phyloP scores from a whole-genome alignment of 2,113 vertebrate genomes.

The Acrocephalus kingi region DNA sequence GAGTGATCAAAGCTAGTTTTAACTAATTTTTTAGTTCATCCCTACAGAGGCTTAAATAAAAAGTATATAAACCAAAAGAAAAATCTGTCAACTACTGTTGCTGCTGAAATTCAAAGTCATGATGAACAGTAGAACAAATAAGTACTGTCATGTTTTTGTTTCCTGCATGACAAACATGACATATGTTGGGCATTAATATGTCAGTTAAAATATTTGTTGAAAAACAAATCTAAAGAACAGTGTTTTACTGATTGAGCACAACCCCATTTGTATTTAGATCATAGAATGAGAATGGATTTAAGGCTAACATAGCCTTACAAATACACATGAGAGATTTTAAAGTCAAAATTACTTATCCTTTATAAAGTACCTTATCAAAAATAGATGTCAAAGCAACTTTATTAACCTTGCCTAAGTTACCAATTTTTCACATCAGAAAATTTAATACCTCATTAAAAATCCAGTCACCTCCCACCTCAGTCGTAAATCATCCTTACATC shows the following conservation, averaged over 20 bases:
- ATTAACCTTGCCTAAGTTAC: not conserved
- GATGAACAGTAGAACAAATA: not conserved
- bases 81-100: not conserved
- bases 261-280: not conserved
- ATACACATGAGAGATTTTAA: not conserved
- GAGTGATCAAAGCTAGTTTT: not conserved
- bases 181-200: not conserved
- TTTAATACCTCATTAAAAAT: not conserved
- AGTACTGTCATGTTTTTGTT: not conserved
- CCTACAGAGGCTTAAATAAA: not conserved
- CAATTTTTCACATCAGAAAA: not conserved
- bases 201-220: constrained; percentile 2
- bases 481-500: not conserved
- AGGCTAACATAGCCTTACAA: not conserved
- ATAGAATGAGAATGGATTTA: not conserved
- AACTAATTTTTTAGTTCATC: not conserved
- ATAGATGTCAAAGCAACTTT: not conserved
- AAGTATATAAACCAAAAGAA: not conserved
- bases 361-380: not conserved
- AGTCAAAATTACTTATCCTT: not conserved
- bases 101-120: not conserved
- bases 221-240: not conserved
- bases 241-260: not conserved
- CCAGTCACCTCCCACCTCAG: not conserved
- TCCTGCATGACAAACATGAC: not conserved